Percentiles rank a stretch among this genome's conserved stretches.
These are phyloP conservation scores for Panagrolaimus sp. DNA, from an alignment of 1,140 invertebrate species.

Conservation along the genomic window DNA sequence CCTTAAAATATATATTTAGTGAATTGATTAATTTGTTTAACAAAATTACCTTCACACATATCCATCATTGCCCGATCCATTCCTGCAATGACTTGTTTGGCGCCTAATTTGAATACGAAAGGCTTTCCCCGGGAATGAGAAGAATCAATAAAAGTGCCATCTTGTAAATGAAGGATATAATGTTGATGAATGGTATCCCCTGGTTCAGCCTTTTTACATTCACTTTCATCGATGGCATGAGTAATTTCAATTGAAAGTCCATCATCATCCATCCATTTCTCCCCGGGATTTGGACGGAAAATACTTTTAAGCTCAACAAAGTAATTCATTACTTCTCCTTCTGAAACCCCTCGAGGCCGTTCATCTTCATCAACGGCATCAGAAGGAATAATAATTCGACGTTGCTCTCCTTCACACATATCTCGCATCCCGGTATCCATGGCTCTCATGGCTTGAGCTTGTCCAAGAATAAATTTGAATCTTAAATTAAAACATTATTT, in stretches of 20 bases:
- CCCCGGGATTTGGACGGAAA: slow-evolving; percentile 55
- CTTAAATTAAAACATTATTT: slow-evolving; percentile 21
- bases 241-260: slow-evolving; percentile 51
- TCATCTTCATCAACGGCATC: slow-evolving; percentile 48
- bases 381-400: slow-evolving; percentile 43
- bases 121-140: slow-evolving; percentile 61
- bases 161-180: slow-evolving; percentile 59
- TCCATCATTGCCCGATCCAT: slow-evolving; percentile 57
- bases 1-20: slow-evolving; percentile 63
- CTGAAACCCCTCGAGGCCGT: slow-evolving; percentile 33
- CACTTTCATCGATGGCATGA: slow-evolving; percentile 34
- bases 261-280: slow-evolving; percentile 56
- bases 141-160: slow-evolving; percentile 64
- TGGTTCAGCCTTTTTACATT: slow-evolving; percentile 33
- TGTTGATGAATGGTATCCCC: slow-evolving; percentile 55
- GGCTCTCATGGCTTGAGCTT: slow-evolving; percentile 51
- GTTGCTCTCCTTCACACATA: slow-evolving; percentile 54
- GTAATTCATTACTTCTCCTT: slow-evolving; percentile 35
- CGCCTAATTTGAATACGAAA: slow-evolving; percentile 63
- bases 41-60: slow-evolving; percentile 64
- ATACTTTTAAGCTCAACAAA: slow-evolving; percentile 56
- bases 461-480: slow-evolving; percentile 53
- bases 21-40: slow-evolving; percentile 55
- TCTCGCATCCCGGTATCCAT: slow-evolving; percentile 50
- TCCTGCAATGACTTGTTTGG: slow-evolving; percentile 60